Base-by-base conservation (phyloP, 2,113 vertebrate genomes). In the Hemiprocne comata region DNA sequence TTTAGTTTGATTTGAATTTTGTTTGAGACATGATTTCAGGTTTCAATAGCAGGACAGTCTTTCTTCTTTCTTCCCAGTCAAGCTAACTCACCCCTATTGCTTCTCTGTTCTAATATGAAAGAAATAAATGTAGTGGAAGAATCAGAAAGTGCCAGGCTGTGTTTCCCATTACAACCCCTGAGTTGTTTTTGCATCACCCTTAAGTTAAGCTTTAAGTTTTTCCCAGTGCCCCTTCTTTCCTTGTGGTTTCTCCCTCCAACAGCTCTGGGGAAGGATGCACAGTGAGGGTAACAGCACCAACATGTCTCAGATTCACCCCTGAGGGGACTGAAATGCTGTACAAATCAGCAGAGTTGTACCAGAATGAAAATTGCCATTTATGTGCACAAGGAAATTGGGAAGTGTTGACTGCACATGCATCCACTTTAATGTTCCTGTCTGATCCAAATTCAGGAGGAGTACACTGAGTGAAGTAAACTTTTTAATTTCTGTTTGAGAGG, bases 401-500 rank as follows among this genome's bases (percentile, higher is more conserved):
- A 78, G 21, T 33, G 33, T 44, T 81, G 61, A 9, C 21, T 58
- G 53, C 24, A 31, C 34, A 16, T 8, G 29, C 24, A 16, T 6
- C 7, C 13, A 25, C 21, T 55, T 53, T 18, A 74, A n/a, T 33
- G 9, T 72, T 44, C 23, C 66, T 69, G 33, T 38, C 65, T 87
- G 38, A 89, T 95, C 94, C 71, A 92, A 90, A 95, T 71, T 67
- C 64, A 90, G 62, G 65, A 90, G 67, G 54, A 91, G 26, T 29
- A 65, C 12, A 4, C 13, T 23, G 16, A 87, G 24, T 62, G 34
- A 95, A 94, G 94, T 60, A 91, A 93, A 95, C 74, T 94, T 97
- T 91, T 5, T 28, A 95, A 96, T 95, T 85, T 94, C 73, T 75
- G 29, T 90, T 96, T 78, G 38, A 94, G 73, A 85, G 34, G 36